Base-by-base conservation (phyloP, 2,797 vertebrate genomes). In the Ciconia nigra region DNA sequence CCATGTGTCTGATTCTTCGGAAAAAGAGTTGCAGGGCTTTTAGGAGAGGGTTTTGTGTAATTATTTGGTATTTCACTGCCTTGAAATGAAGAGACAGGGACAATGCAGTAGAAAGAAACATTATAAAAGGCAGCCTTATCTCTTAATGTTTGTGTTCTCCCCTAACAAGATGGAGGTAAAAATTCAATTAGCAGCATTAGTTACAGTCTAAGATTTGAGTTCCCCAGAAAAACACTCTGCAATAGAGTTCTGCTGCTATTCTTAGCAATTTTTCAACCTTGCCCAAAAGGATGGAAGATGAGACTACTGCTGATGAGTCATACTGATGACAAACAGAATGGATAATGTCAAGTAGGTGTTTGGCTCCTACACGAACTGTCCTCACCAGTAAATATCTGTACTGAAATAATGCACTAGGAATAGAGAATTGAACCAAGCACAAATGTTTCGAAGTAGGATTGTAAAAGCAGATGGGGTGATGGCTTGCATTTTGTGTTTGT, bases 261-360 rank as follows among this genome's bases (percentile, higher is more conserved):
- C 85, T 97, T 97, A 97, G 97, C 47, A 54, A 28, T 52, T 97
- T 97, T 96, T 95, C 87, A 78, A 71, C 94, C 95, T 93, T 90
- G 42, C 47, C 57, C 4, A 5, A 78, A 92, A 90, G n/a, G 47
- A 76, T 87, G 81, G 94, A 97, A 97, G 94, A 81, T 73, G 90
- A 97, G 76, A 92, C 94, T 83, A 41, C 77, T 87, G 54, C 70
- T 89, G 76, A 47, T 95, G 97, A 93, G 49, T 93, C 91, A 96
- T 15, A 24, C 49, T 89, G 93, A 86, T 96, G 95, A 96, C 70
- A 96, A 94, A 93, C 83, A 93, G 76, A 94, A 80, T 46, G 35
- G 84, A 39, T 93, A 73, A 78, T 96, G 52, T 83, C 92, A 84
- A 88, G 77, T 83, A 89, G 67, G 54, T 86, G 46, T 93, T 91